Base-by-base conservation (phyloP, 1,140 invertebrate species). In the Trigoniulus corallinus region DNA sequence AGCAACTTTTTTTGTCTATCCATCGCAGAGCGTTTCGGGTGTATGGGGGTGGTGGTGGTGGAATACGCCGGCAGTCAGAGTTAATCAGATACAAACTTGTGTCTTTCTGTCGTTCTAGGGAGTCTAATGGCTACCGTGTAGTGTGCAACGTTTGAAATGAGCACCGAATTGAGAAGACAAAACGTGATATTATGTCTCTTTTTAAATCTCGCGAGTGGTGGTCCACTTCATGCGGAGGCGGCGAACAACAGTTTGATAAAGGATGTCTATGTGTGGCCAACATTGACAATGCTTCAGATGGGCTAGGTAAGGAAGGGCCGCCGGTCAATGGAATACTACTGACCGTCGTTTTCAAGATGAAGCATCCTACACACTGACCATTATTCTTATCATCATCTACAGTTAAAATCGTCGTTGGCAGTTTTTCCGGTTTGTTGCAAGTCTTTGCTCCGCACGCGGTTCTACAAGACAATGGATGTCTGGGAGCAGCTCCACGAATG, bases 201-300 rank as follows among this genome's bases (percentile, higher is more conserved):
- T 87, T 88, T 65, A 84, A 82, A 69, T 74, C 76, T 0, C 72
- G 79, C 59, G 81, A 84, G 53, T 80, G 80, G 71, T 88, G 84
- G 84, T 71, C 72, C 21, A 75, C 75, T 3, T 65, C 71, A 15
- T 77, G 73, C 56, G 79, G 77, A 15, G 70, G 73, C 25, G 67
- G 74, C 26, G 79, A 81, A 57, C 66, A 72, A 43, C 67, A 65
- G 41, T 82, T 78, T 64, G 77, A 80, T 55, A 63, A 72, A 27
- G 68, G 70, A 20, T 77, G 74, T 45, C 57, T 85, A 23, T 66
- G 74, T 54, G 66, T 81, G 20, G 70, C 72, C 12, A 75, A 80
- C 61, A 65, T 85, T 43, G 77, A 81, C 56, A 76, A 75, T 48
- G 64, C 69, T 49, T 13, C 56, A 1, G 62, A 66, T 53, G 72